Evolutionary conservation across 2,113 vertebrate genomes (phyloP).

Genomic region (Aegypius monachus): DNA sequence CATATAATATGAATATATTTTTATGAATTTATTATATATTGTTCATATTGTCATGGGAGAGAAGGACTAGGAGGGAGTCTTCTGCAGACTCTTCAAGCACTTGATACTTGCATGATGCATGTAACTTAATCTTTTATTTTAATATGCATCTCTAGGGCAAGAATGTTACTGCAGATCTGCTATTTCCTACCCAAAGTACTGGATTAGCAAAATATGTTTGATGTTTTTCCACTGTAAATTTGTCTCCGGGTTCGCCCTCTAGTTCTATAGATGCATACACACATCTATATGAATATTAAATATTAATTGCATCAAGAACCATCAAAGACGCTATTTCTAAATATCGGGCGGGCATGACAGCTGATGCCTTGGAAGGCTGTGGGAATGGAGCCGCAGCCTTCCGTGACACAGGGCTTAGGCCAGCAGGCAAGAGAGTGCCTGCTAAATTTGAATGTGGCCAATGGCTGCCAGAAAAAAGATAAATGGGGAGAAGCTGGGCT

Average conservation of each 20-base stretch:
- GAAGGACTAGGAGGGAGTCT: not conserved
- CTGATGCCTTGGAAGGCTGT: not conserved
- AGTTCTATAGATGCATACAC: not conserved
- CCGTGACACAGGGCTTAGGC: not conserved
- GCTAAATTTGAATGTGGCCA: not conserved
- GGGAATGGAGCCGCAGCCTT: not conserved
- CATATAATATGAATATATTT: not conserved
- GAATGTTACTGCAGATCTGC: not conserved
- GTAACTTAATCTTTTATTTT: not conserved
- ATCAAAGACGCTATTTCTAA: not conserved
- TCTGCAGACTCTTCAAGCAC: not conserved
- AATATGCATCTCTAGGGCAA: not conserved
- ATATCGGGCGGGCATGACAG: fast-evolving
- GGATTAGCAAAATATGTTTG: not conserved
- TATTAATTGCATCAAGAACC: not conserved
- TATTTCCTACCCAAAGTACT: not conserved
- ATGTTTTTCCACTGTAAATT: not conserved
- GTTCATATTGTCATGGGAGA: not conserved
- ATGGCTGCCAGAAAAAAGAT: not conserved
- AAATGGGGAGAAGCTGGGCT: not conserved
- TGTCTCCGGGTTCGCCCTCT: not conserved
- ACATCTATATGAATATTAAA: not conserved
- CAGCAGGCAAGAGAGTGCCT: not conserved
- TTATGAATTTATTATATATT: not conserved
- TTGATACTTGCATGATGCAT: not conserved